phyloP scores from a whole-genome alignment of 2,888 invertebrate species.

The Drymonia ruficornis region DNA sequence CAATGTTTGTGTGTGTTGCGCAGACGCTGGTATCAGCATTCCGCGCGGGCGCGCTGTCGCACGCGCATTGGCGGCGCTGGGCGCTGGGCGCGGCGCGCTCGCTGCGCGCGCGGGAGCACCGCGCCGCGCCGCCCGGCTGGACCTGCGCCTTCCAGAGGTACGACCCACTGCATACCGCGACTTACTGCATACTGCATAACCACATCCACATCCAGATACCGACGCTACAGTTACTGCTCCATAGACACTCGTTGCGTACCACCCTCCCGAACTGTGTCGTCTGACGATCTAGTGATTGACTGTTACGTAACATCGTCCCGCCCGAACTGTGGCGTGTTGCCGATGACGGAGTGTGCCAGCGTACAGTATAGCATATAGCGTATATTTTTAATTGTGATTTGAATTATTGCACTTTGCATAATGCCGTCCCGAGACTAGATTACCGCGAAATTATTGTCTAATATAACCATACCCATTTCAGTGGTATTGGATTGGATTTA shows the following conservation, averaged over 20 bases:
- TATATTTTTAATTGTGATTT: neutral
- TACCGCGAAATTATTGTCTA: neutral
- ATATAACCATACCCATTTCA: too few species aligned
- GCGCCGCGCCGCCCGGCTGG: conserved; percentile 87
- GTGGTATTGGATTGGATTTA: too few species aligned
- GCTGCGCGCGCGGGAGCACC: conserved; percentile 81
- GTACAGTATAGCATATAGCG: neutral
- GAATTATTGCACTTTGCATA: neutral
- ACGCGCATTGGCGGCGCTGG: conserved; percentile 80
- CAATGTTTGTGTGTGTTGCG: conserved; percentile 2
- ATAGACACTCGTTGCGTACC: neutral
- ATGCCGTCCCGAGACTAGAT: neutral
- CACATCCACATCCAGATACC: neutral
- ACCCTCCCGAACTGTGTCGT: neutral
- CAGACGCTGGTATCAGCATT: conserved; percentile 85
- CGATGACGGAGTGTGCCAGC: too few species aligned
- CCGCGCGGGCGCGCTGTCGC: conserved; percentile 77
- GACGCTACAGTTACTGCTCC: too few species aligned
- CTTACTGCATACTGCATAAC: conserved; percentile 5
- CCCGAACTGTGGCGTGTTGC: neutral
- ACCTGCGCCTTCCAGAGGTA: conserved; percentile 88
- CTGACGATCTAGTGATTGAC: neutral
- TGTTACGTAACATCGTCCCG: neutral
- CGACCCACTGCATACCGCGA: conserved; percentile 29
- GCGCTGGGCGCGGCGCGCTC: conserved; percentile 70